Conservation (phyloP, 2,113 vertebrate species). For the Calyptommatus sinebrachiatus region DNA sequence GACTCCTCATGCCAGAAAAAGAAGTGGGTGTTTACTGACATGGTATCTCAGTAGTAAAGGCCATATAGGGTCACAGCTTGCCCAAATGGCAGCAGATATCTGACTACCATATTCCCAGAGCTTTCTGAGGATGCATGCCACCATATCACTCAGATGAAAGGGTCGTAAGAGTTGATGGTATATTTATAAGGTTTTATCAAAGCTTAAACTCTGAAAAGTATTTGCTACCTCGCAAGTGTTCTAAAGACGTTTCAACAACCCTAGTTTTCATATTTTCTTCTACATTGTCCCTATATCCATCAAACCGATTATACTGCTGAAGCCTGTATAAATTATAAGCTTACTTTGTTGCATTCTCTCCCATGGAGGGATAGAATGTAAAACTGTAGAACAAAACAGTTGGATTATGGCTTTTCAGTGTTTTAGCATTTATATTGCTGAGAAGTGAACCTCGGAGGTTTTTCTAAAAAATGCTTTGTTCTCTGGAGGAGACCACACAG, state of each 20-base stretch:
- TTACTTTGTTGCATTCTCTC: not conserved
- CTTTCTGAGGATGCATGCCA: too few relatives aligned
- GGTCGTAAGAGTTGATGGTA: not conserved
- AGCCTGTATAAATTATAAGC: not conserved
- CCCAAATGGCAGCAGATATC: too few relatives aligned
- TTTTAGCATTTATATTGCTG: constrained; percentile 27
- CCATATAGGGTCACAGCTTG: too few relatives aligned
- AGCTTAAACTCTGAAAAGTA: constrained; percentile 21
- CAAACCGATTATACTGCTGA: not conserved
- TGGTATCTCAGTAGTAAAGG: too few relatives aligned
- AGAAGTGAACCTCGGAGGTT: not conserved
- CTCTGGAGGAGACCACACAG: constrained; percentile 24
- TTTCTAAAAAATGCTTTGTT: constrained; percentile 5
- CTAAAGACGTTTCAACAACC: constrained; percentile 30
- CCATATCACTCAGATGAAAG: not conserved
- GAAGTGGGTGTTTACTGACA: too few relatives aligned
- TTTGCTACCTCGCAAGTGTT: not conserved
- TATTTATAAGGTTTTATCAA: not conserved
- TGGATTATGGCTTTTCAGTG: constrained; percentile 30
- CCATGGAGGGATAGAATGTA: constrained; percentile 11
- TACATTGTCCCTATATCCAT: not conserved
- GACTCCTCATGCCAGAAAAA: too few relatives aligned
- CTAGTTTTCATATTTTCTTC: not conserved
- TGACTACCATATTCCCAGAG: too few relatives aligned
- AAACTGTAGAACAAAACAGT: constrained; percentile 19